These are phyloP conservation scores for Thalpophila matura DNA, from an alignment of 2,888 invertebrate genomes.

Conservation along the genomic window DNA sequence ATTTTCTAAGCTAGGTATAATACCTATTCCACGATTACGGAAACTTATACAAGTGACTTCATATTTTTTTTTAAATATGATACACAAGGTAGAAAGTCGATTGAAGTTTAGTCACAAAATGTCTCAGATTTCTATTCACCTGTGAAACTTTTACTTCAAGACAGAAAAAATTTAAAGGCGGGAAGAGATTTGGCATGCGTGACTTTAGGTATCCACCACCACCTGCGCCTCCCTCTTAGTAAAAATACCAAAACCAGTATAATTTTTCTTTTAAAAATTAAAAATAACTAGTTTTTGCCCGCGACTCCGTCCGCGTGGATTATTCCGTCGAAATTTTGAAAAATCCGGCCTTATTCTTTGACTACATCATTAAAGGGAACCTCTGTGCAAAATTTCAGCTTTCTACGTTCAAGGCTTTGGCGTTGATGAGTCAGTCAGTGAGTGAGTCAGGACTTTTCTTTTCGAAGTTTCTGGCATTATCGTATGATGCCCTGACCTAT, in stretches of 20 bases:
- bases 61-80: constrained; percentile 5
- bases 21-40: neutral
- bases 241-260: neutral
- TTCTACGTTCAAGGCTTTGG: too few species aligned
- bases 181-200: constrained; percentile 37
- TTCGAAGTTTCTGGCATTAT: constrained; percentile 1
- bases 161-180: constrained; percentile 21
- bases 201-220: constrained; percentile 12
- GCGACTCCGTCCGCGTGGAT: too few species aligned
- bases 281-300: too few species aligned
- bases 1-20: neutral
- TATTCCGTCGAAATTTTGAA: too few species aligned
- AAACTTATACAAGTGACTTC: constrained; percentile 14
- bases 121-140: constrained; percentile 15
- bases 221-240: neutral
- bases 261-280: neutral
- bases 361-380: too few species aligned
- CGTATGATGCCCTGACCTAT: neutral
- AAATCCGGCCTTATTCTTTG: too few species aligned
- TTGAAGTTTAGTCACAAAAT: constrained; percentile 32
- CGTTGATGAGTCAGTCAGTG: too few species aligned
- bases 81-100: constrained; percentile 25
- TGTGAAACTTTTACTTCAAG: constrained; percentile 13
- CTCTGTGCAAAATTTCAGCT: too few species aligned
- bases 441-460: too few species aligned